Percentiles rank a stretch among this genome's conserved stretches.
Evolutionary conservation across 2,113 vertebrate genomes (phyloP).

Genomic region (Microcebus tavaratra): DNA sequence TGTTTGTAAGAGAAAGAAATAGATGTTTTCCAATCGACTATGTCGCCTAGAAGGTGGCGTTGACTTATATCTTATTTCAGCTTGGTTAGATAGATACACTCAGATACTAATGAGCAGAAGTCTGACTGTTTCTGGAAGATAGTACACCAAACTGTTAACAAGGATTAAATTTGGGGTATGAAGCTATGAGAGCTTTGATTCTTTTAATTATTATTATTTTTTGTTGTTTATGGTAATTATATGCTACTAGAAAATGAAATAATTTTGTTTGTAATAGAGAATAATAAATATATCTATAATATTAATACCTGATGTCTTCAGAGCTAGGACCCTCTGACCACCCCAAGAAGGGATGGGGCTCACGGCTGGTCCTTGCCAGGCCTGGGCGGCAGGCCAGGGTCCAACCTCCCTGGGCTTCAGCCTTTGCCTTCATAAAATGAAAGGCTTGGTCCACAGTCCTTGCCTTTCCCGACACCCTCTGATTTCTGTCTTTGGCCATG

Average conservation of each 20-base stretch:
- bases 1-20: not conserved
- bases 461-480: not conserved
- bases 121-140: not conserved
- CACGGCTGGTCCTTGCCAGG: too few relatives aligned
- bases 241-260: not conserved
- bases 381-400: too few relatives aligned
- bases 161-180: not conserved
- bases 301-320: not conserved
- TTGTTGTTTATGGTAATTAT: not conserved
- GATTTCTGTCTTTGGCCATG: not conserved
- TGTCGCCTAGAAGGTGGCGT: accelerated
- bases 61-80: not conserved
- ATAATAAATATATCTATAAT: not conserved
- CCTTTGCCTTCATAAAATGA: not conserved
- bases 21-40: not conserved
- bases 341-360: too few relatives aligned
- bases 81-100: not conserved
- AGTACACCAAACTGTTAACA: not conserved
- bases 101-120: not conserved
- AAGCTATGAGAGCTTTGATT: not conserved
- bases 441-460: not conserved
- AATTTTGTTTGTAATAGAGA: not conserved
- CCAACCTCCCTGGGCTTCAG: not conserved
- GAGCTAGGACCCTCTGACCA: not conserved
- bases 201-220: not conserved